phyloP scores from a whole-genome alignment of 2,113 vertebrate species.

The Craseonycteris thonglongyai region DNA sequence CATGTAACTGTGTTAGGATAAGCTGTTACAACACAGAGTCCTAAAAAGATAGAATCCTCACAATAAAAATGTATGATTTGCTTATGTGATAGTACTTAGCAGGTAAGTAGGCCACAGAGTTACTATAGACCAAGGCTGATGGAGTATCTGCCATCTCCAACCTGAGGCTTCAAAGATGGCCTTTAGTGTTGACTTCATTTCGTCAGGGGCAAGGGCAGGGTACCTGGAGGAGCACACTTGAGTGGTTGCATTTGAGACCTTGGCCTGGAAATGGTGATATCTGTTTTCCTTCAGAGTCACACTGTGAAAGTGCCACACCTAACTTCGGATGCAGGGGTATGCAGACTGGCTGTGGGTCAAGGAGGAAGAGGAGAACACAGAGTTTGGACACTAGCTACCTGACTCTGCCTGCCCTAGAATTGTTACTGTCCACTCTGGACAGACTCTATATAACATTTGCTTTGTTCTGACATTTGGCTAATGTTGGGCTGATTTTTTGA shows the following conservation, averaged over 20 bases:
- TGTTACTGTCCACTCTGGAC: background rate
- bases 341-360: background rate
- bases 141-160: background rate
- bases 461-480: background rate
- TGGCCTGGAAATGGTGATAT: background rate
- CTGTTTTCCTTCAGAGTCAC: background rate
- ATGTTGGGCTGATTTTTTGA: background rate
- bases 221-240: too few species aligned
- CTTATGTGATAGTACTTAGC: background rate
- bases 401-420: background rate
- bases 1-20: background rate
- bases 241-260: too few species aligned
- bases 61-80: background rate
- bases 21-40: too few species aligned
- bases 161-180: background rate
- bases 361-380: background rate
- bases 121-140: background rate
- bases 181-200: background rate
- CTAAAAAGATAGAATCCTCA: background rate
- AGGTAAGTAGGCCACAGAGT: background rate
- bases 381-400: background rate
- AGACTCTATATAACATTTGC: background rate
- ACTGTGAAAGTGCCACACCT: background rate
- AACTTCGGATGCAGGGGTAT: background rate
- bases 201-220: background rate